Evolutionary conservation across 2,888 invertebrate species (phyloP).

Genomic region (Leptinotarsa haldemani): DNA sequence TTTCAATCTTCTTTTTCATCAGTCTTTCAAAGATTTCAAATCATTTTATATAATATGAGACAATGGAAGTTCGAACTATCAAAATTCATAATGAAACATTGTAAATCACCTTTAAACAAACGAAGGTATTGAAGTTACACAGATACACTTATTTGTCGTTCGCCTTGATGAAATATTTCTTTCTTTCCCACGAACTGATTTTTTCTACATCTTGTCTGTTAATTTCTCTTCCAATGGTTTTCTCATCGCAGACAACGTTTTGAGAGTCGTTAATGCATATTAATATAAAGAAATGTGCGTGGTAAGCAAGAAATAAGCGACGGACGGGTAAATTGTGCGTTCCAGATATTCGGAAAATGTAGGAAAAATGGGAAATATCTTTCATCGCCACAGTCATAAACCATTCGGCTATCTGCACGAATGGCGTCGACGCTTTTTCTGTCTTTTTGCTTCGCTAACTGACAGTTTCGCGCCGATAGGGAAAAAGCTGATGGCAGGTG

Average conservation of each 20-base stretch:
- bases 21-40: too few species aligned
- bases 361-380: conserved; percentile 50
- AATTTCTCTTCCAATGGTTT: conserved; percentile 33
- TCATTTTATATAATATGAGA: too few species aligned
- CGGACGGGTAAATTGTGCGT: conserved; percentile 57
- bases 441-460: conserved; percentile 38
- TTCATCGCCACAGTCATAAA: conserved; percentile 56
- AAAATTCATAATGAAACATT: too few species aligned
- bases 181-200: not conserved
- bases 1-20: too few species aligned
- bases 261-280: conserved; percentile 44
- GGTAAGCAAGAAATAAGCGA: conserved; percentile 53
- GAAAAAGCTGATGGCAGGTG: conserved; percentile 9
- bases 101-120: too few species aligned
- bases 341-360: conserved; percentile 54
- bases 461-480: conserved; percentile 29
- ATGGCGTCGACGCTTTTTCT: conserved; percentile 45
- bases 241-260: conserved; percentile 33
- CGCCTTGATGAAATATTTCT: not conserved
- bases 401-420: conserved; percentile 57
- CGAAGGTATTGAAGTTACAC: too few species aligned
- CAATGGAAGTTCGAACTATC: too few species aligned
- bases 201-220: conserved; percentile 24
- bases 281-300: conserved; percentile 51
- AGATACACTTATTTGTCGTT: not conserved